Conservation (phyloP, 2,797 vertebrate species). For the Cirrhinus mrigala region DNA sequence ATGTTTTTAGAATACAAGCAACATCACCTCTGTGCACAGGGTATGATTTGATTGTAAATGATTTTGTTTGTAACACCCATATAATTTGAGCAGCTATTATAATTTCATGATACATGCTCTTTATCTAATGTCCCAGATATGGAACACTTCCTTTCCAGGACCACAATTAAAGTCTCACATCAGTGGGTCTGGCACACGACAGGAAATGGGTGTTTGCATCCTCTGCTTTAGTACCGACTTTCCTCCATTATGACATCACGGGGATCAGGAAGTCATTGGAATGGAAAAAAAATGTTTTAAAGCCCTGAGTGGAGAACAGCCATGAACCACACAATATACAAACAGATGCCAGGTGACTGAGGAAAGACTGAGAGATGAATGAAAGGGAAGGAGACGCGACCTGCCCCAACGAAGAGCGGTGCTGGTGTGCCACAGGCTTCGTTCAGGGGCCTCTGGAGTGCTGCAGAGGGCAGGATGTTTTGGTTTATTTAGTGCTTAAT, state of each 20-base stretch:
- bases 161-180: conserved; percentile 37
- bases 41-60: background rate
- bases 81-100: conserved; percentile 18
- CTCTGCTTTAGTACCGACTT: conserved; percentile 85
- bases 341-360: conserved; percentile 60
- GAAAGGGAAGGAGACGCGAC: conserved; percentile 62
- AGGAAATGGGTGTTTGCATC: conserved; percentile 91
- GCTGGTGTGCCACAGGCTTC: conserved; percentile 70
- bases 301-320: conserved; percentile 60
- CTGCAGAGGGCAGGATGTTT: conserved; percentile 85
- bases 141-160: conserved; percentile 81
- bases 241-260: conserved; percentile 84
- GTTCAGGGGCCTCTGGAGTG: conserved; percentile 76
- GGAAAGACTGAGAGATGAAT: conserved; percentile 59
- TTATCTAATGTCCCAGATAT: conserved; percentile 75
- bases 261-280: conserved; percentile 90
- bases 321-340: conserved; percentile 68
- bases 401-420: conserved; percentile 70
- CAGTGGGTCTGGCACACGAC: conserved; percentile 84
- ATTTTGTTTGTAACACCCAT: conserved; percentile 5
- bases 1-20: background rate
- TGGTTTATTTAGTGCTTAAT: conserved; percentile 88
- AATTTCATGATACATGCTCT: conserved; percentile 64
- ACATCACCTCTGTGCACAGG: background rate
- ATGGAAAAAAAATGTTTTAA: conserved; percentile 81